Evolutionary conservation across 2,113 vertebrate species (phyloP).

Genomic region (Onychorhynchus coronatus): DNA sequence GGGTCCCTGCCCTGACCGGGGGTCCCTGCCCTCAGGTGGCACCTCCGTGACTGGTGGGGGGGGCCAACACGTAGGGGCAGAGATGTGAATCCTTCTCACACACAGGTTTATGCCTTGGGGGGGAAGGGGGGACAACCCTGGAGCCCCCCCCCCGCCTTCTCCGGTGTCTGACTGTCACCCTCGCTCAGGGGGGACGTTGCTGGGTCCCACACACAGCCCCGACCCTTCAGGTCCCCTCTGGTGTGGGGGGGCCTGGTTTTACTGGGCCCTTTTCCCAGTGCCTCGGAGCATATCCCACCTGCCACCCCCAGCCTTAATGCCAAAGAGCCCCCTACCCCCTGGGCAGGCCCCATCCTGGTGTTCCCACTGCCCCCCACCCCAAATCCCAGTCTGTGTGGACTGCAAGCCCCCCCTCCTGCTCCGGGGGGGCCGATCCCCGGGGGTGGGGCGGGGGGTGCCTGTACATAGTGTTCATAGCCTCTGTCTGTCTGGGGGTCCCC

Average conservation of each 20-base stretch:
- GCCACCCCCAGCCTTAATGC: not conserved
- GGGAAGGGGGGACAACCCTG: accelerated
- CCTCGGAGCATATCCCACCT: not conserved
- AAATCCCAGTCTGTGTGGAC: not conserved
- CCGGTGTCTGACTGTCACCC: not conserved
- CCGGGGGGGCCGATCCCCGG: too few relatives aligned
- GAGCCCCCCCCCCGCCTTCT: too few relatives aligned
- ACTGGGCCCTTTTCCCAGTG: not conserved
- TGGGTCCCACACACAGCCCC: not conserved
- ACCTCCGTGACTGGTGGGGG: accelerated
- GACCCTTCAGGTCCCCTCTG: not conserved
- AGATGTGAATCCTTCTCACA: accelerated
- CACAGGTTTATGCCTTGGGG: accelerated
- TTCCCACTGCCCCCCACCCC: not conserved
- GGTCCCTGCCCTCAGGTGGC: not conserved
- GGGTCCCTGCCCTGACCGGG: too few relatives aligned
- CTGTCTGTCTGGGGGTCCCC: not conserved
- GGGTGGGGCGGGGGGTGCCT: not conserved
- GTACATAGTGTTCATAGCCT: not conserved
- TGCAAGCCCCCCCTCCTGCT: not conserved
- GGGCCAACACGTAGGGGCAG: accelerated
- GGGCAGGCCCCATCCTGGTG: not conserved
- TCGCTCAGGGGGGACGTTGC: accelerated
- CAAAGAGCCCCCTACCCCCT: not conserved
- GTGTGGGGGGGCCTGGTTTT: not conserved